Evolutionary conservation across 2,888 invertebrate genomes (phyloP).

Genomic region (Cristatella mucedo): DNA sequence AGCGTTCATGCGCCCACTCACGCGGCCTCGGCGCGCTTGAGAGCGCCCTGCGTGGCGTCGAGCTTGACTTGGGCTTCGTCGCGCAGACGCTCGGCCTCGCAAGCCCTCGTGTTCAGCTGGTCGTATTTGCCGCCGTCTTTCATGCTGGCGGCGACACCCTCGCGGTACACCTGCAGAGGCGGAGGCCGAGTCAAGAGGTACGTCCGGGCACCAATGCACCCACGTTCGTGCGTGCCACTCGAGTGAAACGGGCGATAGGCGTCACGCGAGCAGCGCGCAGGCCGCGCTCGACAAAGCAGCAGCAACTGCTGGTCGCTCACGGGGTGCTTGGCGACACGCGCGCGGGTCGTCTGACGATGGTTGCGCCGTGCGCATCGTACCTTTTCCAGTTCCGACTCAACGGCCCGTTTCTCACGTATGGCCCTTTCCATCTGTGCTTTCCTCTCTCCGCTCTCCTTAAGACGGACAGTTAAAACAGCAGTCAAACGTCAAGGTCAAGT

Average conservation of each 20-base stretch:
- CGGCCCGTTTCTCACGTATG: constrained; percentile 28
- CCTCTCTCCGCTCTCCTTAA: constrained; percentile 16
- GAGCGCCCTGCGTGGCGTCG: constrained; percentile 18
- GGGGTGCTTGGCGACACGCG: too few relatives aligned
- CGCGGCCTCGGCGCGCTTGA: constrained; percentile 21
- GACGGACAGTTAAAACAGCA: not conserved
- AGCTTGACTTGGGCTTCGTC: constrained; percentile 24
- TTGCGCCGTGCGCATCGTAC: too few relatives aligned
- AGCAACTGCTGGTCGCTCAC: too few relatives aligned
- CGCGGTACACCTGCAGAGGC: constrained; percentile 21
- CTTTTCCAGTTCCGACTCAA: constrained; percentile 32
- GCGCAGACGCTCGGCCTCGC: constrained; percentile 23
- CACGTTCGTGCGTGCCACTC: too few relatives aligned
- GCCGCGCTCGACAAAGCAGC: too few relatives aligned
- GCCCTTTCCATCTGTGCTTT: constrained; percentile 27
- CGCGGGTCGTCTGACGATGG: too few relatives aligned
- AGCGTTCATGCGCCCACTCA: constrained; percentile 13
- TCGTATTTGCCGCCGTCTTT: constrained; percentile 23
- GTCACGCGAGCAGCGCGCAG: too few relatives aligned
- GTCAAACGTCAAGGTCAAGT: not conserved
- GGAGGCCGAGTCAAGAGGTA: too few relatives aligned
- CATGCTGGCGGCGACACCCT: constrained; percentile 18
- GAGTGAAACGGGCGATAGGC: too few relatives aligned
- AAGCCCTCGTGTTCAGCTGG: constrained; percentile 23
- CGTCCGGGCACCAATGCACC: too few relatives aligned